Base-by-base conservation (phyloP, 2,888 invertebrate genomes). In the Synergus itoensis region DNA sequence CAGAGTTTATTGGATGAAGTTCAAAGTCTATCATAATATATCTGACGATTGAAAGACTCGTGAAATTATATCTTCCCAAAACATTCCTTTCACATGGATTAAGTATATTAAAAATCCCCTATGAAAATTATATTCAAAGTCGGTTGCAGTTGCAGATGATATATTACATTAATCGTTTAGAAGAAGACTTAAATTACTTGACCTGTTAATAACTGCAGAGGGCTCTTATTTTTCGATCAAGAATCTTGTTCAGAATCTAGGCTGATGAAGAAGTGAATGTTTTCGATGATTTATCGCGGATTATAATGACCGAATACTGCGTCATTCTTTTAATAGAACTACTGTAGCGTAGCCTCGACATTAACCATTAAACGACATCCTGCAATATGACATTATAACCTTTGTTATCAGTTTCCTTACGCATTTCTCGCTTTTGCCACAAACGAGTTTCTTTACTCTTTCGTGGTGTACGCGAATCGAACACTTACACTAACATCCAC, bases 351-450 rank as follows among this genome's bases (percentile, higher is more conserved):
- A 86, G 80, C 83, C 84, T 87, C 86, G 85, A 85, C 84, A 86
- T 84, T 87, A 86, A 87, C 80, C 81, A 85, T 80, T 79, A 84
- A 82, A 60, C 76, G 76, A 81, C 78, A 83, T 84, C 79, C 82
- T 82, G 80, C 80, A 83, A 80, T 73, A 80, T 87, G 87, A 88
- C 83, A 83, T 84, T 84, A 78, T 83, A 82, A 86, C 87, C 88
- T 87, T 83, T 83, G 81, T 86, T 89, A 88, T 88, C 88, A 77
- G 77, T 48, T 76, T 80, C 78, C 79, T 80, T 80, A 60, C 60
- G 69, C 60, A 41, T 65, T 67, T 53, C 63, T 78, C 48, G 28
- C 73, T 21, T 40, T 79, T 62, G 62, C 36, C 36, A 65, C 28
- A 69, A 48, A 48, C 21, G 28, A 28, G 28, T 48, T 69, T 48